A percentile compares a stretch with the other conserved stretches of the same genome.
Conservation (phyloP, 1,140 invertebrate genomes). For the Philotrypesis tridentata region DNA sequence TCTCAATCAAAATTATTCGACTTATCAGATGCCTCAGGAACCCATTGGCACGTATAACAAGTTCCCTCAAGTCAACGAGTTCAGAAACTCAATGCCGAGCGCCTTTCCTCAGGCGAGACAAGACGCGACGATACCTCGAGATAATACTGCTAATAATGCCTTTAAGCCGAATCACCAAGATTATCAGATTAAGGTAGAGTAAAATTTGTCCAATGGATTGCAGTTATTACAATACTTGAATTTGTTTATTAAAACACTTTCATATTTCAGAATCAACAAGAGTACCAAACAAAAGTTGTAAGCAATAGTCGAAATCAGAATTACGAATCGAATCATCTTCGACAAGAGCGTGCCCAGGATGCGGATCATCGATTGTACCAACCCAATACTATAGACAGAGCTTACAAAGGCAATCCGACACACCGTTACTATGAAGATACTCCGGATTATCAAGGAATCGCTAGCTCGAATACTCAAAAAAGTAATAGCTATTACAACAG, state of each 20-base stretch:
- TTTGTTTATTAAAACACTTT: background rate
- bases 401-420: conserved; percentile 58
- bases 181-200: conserved; percentile 20
- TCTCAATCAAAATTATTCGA: conserved; percentile 32
- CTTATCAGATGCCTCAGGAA: conserved; percentile 52
- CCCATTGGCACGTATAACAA: conserved; percentile 51
- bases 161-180: conserved; percentile 46
- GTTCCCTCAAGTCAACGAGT: conserved; percentile 54
- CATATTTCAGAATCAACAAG: conserved; percentile 38
- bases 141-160: conserved; percentile 31
- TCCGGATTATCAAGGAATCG: conserved; percentile 44
- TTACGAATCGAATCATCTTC: conserved; percentile 27
- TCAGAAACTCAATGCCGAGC: conserved; percentile 50
- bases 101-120: conserved; percentile 48
- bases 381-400: conserved; percentile 59
- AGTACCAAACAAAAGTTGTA: conserved; percentile 40
- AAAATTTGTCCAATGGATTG: background rate
- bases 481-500: conserved; percentile 60
- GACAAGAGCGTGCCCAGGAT: conserved; percentile 15
- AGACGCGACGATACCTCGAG: conserved; percentile 30
- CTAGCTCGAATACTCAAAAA: conserved; percentile 55
- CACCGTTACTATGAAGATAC: conserved; percentile 57
- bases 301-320: conserved; percentile 44
- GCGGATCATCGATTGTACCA: conserved; percentile 39
- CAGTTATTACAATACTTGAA: background rate